A percentile compares a stretch with the other conserved stretches of the same genome.
Evolutionary conservation across 1,140 invertebrate genomes (phyloP).

Genomic region (Aphaenogaster ashmeadi): DNA sequence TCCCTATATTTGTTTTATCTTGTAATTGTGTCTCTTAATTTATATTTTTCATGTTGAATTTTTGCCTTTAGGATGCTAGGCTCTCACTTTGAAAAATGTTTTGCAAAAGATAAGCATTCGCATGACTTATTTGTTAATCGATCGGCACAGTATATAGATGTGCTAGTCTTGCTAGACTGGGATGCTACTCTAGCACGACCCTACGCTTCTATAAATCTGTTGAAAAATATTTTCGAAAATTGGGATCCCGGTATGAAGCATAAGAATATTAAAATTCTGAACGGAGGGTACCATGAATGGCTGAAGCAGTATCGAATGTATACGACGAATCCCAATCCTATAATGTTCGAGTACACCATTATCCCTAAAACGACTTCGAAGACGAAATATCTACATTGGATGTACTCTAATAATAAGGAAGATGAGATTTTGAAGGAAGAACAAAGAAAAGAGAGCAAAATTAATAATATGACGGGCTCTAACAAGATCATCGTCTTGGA

Average conservation of each 20-base stretch:
- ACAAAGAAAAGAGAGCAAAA: conserved; percentile 82
- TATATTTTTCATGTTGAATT: conserved; percentile 2
- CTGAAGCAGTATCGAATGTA: conserved; percentile 92
- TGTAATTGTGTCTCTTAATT: neutral
- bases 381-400: conserved; percentile 87
- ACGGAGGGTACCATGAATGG: conserved; percentile 94
- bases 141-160: conserved; percentile 89
- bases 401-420: conserved; percentile 86
- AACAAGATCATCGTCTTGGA: neutral
- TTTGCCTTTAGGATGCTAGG: conserved; percentile 72
- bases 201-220: conserved; percentile 84
- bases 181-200: conserved; percentile 87
- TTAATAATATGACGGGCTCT: conserved; percentile 62
- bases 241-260: conserved; percentile 92
- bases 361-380: conserved; percentile 82
- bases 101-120: conserved; percentile 88
- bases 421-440: conserved; percentile 83
- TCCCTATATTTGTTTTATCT: too few species aligned
- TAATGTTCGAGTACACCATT: conserved; percentile 68
- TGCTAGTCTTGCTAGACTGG: conserved; percentile 93
- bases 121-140: conserved; percentile 88
- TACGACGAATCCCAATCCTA: conserved; percentile 90
- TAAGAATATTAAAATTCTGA: conserved; percentile 89
- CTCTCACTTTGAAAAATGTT: conserved; percentile 66
- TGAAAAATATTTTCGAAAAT: conserved; percentile 89